phyloP scores from a whole-genome alignment of 2,888 invertebrate species.

The Andrena hattorfiana region DNA sequence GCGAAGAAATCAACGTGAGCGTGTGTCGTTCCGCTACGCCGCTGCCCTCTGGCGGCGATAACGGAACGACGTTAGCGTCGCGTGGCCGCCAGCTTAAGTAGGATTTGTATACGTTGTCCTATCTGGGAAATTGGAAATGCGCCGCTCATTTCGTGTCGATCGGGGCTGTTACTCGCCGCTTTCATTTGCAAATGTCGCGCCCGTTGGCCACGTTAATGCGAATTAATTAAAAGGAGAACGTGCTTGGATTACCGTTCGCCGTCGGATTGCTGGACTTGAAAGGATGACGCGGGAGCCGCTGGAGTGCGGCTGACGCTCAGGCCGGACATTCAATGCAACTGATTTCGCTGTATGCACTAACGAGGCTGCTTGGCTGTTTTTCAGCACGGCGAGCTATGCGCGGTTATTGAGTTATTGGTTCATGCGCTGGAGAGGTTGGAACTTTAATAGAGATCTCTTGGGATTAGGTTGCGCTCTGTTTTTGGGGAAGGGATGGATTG shows the following conservation, averaged over 20 bases:
- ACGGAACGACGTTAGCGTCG: constrained; percentile 44
- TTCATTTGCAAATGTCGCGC: constrained; percentile 32
- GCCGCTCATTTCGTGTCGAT: constrained; percentile 15
- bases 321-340: not conserved
- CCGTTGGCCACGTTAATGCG: constrained; percentile 20
- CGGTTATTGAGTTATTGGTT: not conserved
- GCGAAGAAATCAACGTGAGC: constrained; percentile 33
- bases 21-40: constrained; percentile 42
- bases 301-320: not conserved
- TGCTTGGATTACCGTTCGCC: constrained; percentile 22
- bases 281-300: not conserved
- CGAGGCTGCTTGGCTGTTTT: not conserved
- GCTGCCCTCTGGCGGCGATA: constrained; percentile 35
- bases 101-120: constrained; percentile 35
- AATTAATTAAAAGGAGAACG: constrained; percentile 53
- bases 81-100: constrained; percentile 53
- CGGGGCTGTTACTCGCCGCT: constrained; percentile 20
- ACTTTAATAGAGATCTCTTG: too few species aligned
- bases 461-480: too few species aligned
- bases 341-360: not conserved
- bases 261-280: not conserved
- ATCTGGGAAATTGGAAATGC: constrained; percentile 46
- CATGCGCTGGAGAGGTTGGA: not conserved
- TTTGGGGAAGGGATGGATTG: too few species aligned
- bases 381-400: not conserved